phyloP scores from a whole-genome alignment of 2,113 vertebrate species.

The Pleuronectes platessa region DNA sequence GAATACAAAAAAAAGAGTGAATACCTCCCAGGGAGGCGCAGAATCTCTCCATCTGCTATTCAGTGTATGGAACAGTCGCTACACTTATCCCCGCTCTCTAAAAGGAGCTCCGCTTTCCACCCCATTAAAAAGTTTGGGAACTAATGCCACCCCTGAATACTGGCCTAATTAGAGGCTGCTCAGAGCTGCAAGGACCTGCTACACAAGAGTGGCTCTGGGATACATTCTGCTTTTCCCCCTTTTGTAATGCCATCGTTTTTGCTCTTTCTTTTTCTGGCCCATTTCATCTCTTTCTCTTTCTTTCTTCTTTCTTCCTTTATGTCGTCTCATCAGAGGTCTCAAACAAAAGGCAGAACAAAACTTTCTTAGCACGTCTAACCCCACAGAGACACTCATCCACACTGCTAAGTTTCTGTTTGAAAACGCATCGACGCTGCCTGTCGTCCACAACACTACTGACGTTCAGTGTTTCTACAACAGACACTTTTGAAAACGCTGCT shows the following conservation, averaged over 20 bases:
- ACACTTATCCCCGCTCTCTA: slow-evolving; percentile 88
- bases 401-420: background rate
- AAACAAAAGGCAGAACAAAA: slow-evolving; percentile 23
- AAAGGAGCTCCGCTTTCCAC: slow-evolving; percentile 88
- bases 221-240: slow-evolving; percentile 59
- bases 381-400: background rate
- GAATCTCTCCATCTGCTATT: slow-evolving; percentile 84
- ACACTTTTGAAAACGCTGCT: background rate
- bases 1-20: slow-evolving; percentile 83
- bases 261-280: slow-evolving; percentile 64
- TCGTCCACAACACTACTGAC: too few species aligned
- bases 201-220: slow-evolving; percentile 72
- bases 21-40: slow-evolving; percentile 88
- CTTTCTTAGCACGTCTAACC: slow-evolving; percentile 21
- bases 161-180: slow-evolving; percentile 89
- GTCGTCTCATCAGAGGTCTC: slow-evolving; percentile 2
- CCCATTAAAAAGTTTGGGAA: slow-evolving; percentile 95
- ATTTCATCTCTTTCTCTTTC: slow-evolving; percentile 41
- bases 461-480: background rate
- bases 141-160: slow-evolving; percentile 89
- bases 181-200: slow-evolving; percentile 76
- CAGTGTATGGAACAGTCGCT: slow-evolving; percentile 86
- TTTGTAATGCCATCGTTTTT: slow-evolving; percentile 68
- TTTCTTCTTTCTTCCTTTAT: slow-evolving; percentile 54
- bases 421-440: background rate